Evolutionary conservation across 2,797 vertebrate species (phyloP), one percentile per base, ranked within the genome.

Genomic region (Sphenodon punctatus): DNA sequence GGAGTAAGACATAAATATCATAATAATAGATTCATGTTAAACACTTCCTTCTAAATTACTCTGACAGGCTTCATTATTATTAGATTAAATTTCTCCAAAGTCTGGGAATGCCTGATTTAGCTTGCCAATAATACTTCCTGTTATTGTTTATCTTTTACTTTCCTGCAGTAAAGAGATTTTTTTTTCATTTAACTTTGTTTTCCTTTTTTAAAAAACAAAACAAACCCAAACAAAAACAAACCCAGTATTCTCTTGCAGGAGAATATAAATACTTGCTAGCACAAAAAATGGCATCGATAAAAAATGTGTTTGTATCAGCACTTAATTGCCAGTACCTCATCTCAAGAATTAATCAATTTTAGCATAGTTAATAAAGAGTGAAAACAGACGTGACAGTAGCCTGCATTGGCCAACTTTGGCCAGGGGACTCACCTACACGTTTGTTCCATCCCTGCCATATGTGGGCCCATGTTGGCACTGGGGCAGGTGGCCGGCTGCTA

Each of bases 41-140:
- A 82, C 72, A 90, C 92, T 92, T 91, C 74, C 88, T 90, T 69
- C 84, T 89, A 90, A 77, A 85, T 67, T 69, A 16, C 48, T 89
- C 49, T 78, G 43, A 59, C 53, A 86, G 68, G 77, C 87, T 92
- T 90, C 75, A 61, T 83, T 74, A 89, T 75, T 84, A 78, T 80
- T 84, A 77, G 30, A 88, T 12, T 19, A 76, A 78, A 75, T 61
- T 86, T 87, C 86, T 92, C n/a, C 48, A 85, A 67, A 59, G 80
- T 53, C 63, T 75, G 71, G 72, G 74, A 88, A 78, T 72, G 68
- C 89, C 27, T 69, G 34, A 74, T 42, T 75, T 67, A 58, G 81
- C 73, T 85, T 81, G 66, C 73, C 89, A 84, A 86, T 90, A 45
- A 69, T 43, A 80, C 78, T 83, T 89, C 70, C 87, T 77, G 87